Base-by-base conservation (phyloP, 2,113 vertebrate species). In the Petaurus breviceps region DNA sequence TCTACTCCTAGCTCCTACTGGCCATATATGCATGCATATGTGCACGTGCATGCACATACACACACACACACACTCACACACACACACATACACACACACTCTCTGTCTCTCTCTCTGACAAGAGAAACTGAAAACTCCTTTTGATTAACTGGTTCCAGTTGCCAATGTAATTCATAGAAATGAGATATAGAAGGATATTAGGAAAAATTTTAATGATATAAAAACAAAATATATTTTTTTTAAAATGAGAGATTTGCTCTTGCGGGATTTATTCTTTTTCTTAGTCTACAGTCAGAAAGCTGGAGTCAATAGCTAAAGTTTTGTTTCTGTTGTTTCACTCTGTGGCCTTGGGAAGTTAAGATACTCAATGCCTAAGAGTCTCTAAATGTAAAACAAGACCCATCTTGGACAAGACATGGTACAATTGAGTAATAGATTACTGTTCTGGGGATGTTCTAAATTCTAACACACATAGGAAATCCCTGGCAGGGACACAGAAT, bases 251-350 rank as follows among this genome's bases (percentile, higher is more conserved):
- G 16, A 37, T 47, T n/a, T 90, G 50, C 53, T 47, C 84, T 24
- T 14, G 91, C 55, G 11, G 26, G 31, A 2, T 94, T 92, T 19
- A 25, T 31, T 26, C 43, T 23, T 91, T 37, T 52, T 31, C 51
- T 52, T 92, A 53, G 91, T 61, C 77, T n/a, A 52, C 55, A 92
- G 93, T 51, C 47, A 94, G 77, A 94, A 93, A 93, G 8, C 8
- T 26, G 50, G 49, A 54, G 23, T 92, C 68, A 92, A 1, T 77
- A 94, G 90, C 6, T 90, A 90, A 24, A 19, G 23, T 57, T 43
- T n/a, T 50, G 53, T 61, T 92, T 46, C 61, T 47, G 24, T 53
- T 91, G 51, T 91, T 91, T 91, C 51, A 94, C 43, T 92, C 50
- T 49, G 26, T 53, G 92, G 19, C 55, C 93, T 92, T n/a, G 37